Conservation (phyloP, 2,113 vertebrate genomes). For the Catharus minimus region DNA sequence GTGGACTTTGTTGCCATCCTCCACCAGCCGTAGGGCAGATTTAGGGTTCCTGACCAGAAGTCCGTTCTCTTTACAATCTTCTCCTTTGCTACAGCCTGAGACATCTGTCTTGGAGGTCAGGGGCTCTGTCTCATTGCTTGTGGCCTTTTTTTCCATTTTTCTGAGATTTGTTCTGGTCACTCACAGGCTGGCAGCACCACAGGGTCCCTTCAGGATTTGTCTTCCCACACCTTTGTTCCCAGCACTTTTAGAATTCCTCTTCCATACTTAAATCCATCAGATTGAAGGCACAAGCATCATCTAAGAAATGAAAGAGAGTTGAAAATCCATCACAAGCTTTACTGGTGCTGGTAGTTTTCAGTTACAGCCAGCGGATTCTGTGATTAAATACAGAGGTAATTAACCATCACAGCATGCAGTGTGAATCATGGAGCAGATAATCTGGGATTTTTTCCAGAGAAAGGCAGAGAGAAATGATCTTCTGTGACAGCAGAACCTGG, state of each 20-base stretch:
- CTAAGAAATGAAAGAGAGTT: constrained; percentile 10
- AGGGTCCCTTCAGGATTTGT: not conserved
- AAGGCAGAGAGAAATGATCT: not conserved
- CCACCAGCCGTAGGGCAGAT: constrained; percentile 30
- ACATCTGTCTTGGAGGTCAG: constrained; percentile 67
- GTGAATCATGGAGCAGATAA: not conserved
- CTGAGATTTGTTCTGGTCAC: constrained; percentile 20
- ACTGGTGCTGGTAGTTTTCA: not conserved
- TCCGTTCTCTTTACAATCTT: constrained; percentile 79
- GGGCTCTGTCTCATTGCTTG: constrained; percentile 70
- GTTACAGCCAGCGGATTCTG: not conserved
- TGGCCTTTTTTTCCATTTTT: constrained; percentile 87
- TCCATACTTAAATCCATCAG: not conserved
- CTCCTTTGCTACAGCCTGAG: constrained; percentile 66
- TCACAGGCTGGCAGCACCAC: not conserved
- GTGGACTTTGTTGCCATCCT: constrained; percentile 47
- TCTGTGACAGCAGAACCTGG: not conserved
- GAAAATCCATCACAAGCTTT: not conserved
- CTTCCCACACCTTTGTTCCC: not conserved
- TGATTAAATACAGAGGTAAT: not conserved
- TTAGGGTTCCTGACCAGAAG: constrained; percentile 69
- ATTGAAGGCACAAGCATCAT: not conserved
- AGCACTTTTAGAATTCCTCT: not conserved
- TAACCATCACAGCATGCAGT: not conserved
- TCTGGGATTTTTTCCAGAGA: not conserved